These are phyloP conservation scores for Isoperla grammatica DNA, from an alignment of 2,888 invertebrate species.

Conservation along the genomic window DNA sequence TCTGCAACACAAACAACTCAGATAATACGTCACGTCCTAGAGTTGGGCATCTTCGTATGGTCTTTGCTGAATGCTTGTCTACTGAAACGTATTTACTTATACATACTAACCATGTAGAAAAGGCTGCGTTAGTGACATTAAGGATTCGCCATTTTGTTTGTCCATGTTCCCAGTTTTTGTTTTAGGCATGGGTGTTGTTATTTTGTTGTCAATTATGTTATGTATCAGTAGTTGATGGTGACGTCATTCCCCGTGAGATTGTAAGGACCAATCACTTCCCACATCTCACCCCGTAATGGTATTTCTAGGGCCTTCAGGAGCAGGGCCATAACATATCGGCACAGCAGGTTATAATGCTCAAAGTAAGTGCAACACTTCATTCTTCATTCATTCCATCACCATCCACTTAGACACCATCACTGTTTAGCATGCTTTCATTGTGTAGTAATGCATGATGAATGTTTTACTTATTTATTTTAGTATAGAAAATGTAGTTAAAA, in stretches of 20 bases:
- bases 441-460: too few relatives aligned
- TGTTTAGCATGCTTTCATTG: not conserved
- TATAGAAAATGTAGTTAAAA: too few relatives aligned
- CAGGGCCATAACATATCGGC: conserved; percentile 90
- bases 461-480: too few relatives aligned
- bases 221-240: conserved; percentile 8
- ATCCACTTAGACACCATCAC: not conserved
- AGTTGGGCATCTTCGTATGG: too few relatives aligned
- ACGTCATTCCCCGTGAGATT: not conserved
- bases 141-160: too few relatives aligned
- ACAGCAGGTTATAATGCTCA: conserved; percentile 84
- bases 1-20: too few relatives aligned
- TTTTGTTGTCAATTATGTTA: conserved; percentile 1
- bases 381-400: too few relatives aligned
- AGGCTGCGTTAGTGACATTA: too few relatives aligned
- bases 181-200: conserved; percentile 14
- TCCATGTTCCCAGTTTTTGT: too few relatives aligned
- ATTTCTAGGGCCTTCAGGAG: conserved; percentile 85
- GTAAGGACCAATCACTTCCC: conserved; percentile 1
- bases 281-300: conserved; percentile 10
- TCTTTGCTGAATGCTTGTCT: too few relatives aligned
- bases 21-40: too few relatives aligned
- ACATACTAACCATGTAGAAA: conserved; percentile 2
- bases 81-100: not conserved
- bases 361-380: too few relatives aligned